phyloP scores from a whole-genome alignment of 2,888 invertebrate species.

The Lasioglossum morio region DNA sequence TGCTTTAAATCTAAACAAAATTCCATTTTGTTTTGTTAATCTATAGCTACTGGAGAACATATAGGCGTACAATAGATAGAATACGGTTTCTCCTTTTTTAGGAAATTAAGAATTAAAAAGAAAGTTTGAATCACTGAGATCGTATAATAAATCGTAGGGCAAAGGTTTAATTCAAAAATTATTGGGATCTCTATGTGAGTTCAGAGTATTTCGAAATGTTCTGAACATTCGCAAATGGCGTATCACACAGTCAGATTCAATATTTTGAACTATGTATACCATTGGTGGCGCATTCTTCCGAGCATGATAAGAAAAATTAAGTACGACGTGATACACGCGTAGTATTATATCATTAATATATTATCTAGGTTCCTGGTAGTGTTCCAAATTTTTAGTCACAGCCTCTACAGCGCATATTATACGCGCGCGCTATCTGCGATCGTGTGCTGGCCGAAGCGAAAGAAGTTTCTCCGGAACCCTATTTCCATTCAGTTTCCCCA shows the following conservation, averaged over 20 bases:
- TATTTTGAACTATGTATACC: not conserved
- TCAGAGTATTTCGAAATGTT: not conserved
- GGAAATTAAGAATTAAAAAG: too few species aligned
- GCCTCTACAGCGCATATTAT: not conserved
- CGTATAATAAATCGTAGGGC: too few species aligned
- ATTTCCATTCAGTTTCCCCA: slow-evolving; percentile 14
- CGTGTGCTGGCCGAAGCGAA: not conserved
- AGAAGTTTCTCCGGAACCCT: not conserved
- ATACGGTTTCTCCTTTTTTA: too few species aligned
- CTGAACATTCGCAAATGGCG: too few species aligned
- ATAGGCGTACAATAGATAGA: too few species aligned
- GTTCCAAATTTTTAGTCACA: not conserved
- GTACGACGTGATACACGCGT: not conserved
- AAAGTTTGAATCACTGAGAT: too few species aligned
- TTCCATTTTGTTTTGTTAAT: too few species aligned
- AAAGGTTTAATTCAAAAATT: not conserved
- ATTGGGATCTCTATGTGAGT: not conserved
- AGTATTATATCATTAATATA: not conserved
- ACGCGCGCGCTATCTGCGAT: not conserved
- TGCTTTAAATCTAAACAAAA: too few species aligned
- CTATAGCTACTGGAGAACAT: too few species aligned
- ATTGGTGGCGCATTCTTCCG: not conserved
- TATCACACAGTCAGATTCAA: not conserved
- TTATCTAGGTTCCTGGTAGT: not conserved
- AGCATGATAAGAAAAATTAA: not conserved